These are phyloP conservation scores for Drosophila atripex DNA, from an alignment of 2,888 invertebrate genomes.

Conservation along the genomic window DNA sequence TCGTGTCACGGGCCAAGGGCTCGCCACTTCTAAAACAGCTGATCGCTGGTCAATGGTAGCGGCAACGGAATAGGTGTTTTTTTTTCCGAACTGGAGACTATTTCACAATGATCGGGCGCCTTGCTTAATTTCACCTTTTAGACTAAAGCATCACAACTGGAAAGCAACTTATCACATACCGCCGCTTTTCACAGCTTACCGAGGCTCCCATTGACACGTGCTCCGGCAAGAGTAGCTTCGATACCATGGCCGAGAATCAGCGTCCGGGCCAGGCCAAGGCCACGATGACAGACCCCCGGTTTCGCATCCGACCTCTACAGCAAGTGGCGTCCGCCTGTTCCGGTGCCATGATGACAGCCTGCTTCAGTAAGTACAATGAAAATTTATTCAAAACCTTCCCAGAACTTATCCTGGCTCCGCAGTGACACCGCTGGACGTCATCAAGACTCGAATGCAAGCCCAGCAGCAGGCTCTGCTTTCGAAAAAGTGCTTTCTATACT, in stretches of 20 bases:
- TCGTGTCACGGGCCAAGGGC: conserved; percentile 5
- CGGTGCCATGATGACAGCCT: conserved; percentile 94
- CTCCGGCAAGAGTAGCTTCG: conserved; percentile 21
- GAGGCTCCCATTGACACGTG: conserved; percentile 30
- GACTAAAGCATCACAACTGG: conserved; percentile 16
- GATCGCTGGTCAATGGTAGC: conserved; percentile 17
- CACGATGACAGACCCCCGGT: conserved; percentile 89
- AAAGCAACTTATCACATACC: not conserved
- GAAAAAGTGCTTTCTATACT: conserved; percentile 96
- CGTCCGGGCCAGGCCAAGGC: conserved; percentile 11
- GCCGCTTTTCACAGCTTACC: conserved; percentile 33
- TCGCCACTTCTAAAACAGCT: conserved; percentile 35
- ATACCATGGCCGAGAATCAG: conserved; percentile 28
- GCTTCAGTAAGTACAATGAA: conserved; percentile 88
- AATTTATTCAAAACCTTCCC: not conserved
- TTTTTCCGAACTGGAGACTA: conserved; percentile 24
- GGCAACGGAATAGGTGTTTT: conserved; percentile 13
- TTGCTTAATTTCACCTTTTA: conserved; percentile 3
- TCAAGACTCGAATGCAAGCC: conserved; percentile 98
- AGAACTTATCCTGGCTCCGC: conserved; percentile 3
- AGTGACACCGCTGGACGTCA: conserved; percentile 99
- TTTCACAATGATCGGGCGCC: conserved; percentile 26
- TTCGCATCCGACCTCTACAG: conserved; percentile 85
- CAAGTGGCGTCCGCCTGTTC: conserved; percentile 85
- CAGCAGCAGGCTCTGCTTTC: conserved; percentile 93